These are phyloP conservation scores for Tenthredo scrophulariae DNA, from an alignment of 2,888 invertebrate genomes.

Conservation along the genomic window DNA sequence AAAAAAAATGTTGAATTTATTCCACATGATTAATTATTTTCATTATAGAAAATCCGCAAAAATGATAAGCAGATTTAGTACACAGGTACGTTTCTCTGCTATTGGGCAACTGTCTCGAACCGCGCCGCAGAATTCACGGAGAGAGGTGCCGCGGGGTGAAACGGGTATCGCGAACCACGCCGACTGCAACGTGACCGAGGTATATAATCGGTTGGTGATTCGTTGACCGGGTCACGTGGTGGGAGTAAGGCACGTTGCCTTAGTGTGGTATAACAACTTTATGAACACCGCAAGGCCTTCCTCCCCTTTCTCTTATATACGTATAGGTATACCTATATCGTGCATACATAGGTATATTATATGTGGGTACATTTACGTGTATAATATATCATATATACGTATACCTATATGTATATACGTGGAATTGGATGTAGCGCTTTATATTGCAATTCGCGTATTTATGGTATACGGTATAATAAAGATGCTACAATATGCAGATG, in stretches of 20 bases:
- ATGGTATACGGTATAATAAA: too few relatives aligned
- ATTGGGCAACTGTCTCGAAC: constrained; percentile 10
- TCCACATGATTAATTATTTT: background rate
- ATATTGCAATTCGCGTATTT: too few relatives aligned
- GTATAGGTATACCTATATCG: too few relatives aligned
- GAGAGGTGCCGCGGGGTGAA: constrained; percentile 16
- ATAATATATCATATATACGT: background rate
- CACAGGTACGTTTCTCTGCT: constrained; percentile 8
- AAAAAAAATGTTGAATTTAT: background rate
- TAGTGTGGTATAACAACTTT: constrained; percentile 64
- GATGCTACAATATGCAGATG: too few relatives aligned
- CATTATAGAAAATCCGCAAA: background rate
- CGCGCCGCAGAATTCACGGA: background rate
- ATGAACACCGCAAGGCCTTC: background rate
- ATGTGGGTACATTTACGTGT: background rate
- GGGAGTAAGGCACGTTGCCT: constrained; percentile 73
- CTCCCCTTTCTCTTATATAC: background rate
- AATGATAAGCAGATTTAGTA: background rate
- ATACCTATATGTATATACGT: background rate
- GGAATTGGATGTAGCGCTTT: too few relatives aligned
- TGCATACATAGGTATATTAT: too few relatives aligned
- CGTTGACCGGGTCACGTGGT: constrained; percentile 70
- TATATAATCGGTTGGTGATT: constrained; percentile 65
- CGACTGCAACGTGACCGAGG: constrained; percentile 82
- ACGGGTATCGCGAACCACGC: constrained; percentile 77